Evolutionary conservation across 1,140 invertebrate species (phyloP).

Genomic region (Pseudomyrmex sp.): DNA sequence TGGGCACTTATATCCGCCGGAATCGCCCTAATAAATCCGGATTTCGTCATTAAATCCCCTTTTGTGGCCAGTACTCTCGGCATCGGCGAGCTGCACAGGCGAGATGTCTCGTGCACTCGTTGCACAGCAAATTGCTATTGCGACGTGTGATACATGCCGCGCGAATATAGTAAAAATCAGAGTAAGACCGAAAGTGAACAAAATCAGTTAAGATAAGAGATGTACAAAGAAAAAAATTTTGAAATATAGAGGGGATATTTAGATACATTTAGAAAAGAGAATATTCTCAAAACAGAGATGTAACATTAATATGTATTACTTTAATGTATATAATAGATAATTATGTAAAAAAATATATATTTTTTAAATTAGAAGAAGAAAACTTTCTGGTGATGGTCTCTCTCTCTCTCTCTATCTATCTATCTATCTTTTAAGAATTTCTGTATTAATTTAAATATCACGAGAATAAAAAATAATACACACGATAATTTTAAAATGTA

Average conservation of each 20-base stretch:
- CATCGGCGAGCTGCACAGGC: background rate
- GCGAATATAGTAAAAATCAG: constrained; percentile 28
- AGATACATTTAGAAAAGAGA: background rate
- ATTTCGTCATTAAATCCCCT: constrained; percentile 69
- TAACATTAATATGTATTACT: background rate
- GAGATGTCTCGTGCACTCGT: constrained; percentile 17
- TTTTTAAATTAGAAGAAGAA: background rate
- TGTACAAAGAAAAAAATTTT: background rate
- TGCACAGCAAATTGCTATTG: constrained; percentile 45
- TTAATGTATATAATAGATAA: background rate
- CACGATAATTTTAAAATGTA: constrained; percentile 23
- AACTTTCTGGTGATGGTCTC: background rate
- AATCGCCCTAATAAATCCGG: constrained; percentile 66
- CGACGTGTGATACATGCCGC: constrained; percentile 17
- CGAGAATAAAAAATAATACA: background rate
- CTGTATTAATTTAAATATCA: constrained; percentile 2
- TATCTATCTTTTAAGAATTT: background rate
- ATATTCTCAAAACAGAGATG: background rate
- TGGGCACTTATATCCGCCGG: constrained; percentile 55
- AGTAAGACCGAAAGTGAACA: constrained; percentile 15
- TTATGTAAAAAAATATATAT: background rate
- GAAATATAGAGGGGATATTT: no score
- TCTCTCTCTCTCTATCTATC: no score
- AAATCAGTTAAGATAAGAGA: constrained; percentile 7
- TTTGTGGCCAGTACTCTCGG: constrained; percentile 53